A percentile compares a stretch with the other conserved stretches of the same genome.
Evolutionary conservation across 2,797 vertebrate genomes (phyloP).

Genomic region (Girardinus metallicus): DNA sequence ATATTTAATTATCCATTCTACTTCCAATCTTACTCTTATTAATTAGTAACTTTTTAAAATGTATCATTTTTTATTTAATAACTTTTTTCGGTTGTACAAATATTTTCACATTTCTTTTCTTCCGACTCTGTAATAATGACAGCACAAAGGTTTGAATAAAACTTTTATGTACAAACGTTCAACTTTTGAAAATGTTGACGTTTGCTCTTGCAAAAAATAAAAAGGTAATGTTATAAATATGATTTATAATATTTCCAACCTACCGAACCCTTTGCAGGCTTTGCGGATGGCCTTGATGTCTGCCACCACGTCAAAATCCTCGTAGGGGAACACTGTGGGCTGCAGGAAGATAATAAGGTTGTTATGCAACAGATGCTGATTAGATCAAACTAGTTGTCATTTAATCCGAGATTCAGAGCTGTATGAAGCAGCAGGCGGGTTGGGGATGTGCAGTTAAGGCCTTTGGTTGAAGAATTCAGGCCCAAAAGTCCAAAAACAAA

Average conservation of each 20-base stretch:
- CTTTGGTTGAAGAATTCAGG: conserved; percentile 49
- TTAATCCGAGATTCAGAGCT: neutral
- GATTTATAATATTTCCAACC: conserved; percentile 23
- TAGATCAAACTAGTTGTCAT: conserved; percentile 11
- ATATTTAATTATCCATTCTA: neutral
- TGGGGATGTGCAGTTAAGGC: conserved; percentile 35
- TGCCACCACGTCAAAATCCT: conserved; percentile 79
- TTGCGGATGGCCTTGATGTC: conserved; percentile 86
- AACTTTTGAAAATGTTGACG: neutral
- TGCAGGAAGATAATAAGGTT: conserved; percentile 28
- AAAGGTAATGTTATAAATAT: neutral
- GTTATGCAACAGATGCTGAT: conserved; percentile 1
- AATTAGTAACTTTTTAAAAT: neutral
- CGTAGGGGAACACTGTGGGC: conserved; percentile 80
- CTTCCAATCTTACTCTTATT: neutral
- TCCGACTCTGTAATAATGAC: neutral
- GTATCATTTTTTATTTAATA: neutral
- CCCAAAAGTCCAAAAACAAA: conserved; percentile 65
- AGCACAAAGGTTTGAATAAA: neutral
- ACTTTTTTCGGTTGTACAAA: neutral
- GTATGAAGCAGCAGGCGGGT: conserved; percentile 33
- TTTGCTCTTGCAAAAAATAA: neutral
- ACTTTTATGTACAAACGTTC: neutral
- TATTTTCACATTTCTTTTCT: neutral
- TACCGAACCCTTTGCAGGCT: conserved; percentile 85